Conservation (phyloP, 2,888 invertebrate species). For the Pherbina coryleti region DNA sequence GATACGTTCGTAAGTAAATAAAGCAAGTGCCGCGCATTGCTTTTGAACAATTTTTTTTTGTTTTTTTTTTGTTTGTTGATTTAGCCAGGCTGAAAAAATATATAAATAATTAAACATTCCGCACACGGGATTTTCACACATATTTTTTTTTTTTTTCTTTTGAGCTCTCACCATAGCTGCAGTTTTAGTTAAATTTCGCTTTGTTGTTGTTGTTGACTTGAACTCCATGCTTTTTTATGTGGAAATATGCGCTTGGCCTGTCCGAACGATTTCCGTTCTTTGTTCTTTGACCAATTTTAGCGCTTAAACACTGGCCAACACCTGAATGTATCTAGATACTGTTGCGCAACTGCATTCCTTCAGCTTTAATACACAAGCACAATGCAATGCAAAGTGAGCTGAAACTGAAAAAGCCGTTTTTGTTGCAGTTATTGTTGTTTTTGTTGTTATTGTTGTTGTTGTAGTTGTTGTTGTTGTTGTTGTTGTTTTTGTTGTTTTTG, state of each 20-base stretch:
- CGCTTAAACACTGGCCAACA: background rate
- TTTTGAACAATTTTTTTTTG: no score
- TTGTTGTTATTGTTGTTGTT: background rate
- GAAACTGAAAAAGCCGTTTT: background rate
- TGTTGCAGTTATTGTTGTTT: background rate
- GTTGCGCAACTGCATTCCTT: background rate
- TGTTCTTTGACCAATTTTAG: background rate
- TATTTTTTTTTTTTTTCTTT: conserved; percentile 18
- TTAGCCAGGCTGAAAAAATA: no score
- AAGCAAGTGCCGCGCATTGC: background rate
- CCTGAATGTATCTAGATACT: conserved; percentile 10
- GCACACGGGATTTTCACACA: conserved; percentile 48
- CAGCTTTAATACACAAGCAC: background rate
- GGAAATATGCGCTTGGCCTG: background rate
- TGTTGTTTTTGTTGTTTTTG: background rate
- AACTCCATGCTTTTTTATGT: background rate
- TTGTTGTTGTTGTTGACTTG: background rate
- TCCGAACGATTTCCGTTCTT: conserved; percentile 10
- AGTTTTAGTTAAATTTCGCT: no score
- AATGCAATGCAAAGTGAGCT: conserved; percentile 1
- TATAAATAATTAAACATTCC: conserved; percentile 41
- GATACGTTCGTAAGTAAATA: background rate
- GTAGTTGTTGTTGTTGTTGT: background rate
- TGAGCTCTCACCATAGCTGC: background rate
- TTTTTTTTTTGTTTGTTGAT: no score